Evolutionary conservation across 2,113 vertebrate species (phyloP), one percentile per base, ranked within the genome.

Genomic region (Calypte anna): DNA sequence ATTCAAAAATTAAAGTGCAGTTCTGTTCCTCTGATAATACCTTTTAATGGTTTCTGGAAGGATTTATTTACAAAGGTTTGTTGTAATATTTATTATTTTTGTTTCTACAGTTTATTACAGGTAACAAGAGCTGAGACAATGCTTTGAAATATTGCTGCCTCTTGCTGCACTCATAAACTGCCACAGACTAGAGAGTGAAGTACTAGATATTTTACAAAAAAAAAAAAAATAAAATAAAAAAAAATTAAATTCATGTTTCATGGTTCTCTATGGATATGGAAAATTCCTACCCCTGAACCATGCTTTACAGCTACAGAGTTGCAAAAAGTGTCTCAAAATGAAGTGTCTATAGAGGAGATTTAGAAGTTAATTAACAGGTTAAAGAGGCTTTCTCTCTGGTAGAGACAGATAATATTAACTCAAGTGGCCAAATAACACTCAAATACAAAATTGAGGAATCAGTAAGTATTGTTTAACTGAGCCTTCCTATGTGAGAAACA

Each of bases 1-100:
- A 88, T 74, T 85, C 10, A 85, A 51, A 85, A 87, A 67, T 38
- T 51, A 85, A 27, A 38, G 54, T 69, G 50, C n/a, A 50, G 12
- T 38, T 85, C 57, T 86, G 11, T 38, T 86, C 50, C 30, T 90
- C 68, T 3, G 3, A 4, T 36, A 44, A 28, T 70, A 48, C 54
- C 53, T 93, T 70, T 82, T 83, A 86, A 94, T 64, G 21, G 30
- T 9, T 84, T 86, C 78, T 81, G 25, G 62, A 90, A 86, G 46
- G 73, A 78, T 93, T 93, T 95, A 79, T 88, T 96, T 88, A 27
- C 30, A 54, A 77, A 3, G 7, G 14, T 20, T 86, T 82, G 74
- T 61, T 92, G 82, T 13, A 30, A 51, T 84, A 81, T 82, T 91
- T 87, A 79, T 79, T 84, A 63, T 82, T 92, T 94, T 93, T 75